These are phyloP conservation scores for Bugula neritina DNA, from an alignment of 2,888 invertebrate species.

Conservation along the genomic window DNA sequence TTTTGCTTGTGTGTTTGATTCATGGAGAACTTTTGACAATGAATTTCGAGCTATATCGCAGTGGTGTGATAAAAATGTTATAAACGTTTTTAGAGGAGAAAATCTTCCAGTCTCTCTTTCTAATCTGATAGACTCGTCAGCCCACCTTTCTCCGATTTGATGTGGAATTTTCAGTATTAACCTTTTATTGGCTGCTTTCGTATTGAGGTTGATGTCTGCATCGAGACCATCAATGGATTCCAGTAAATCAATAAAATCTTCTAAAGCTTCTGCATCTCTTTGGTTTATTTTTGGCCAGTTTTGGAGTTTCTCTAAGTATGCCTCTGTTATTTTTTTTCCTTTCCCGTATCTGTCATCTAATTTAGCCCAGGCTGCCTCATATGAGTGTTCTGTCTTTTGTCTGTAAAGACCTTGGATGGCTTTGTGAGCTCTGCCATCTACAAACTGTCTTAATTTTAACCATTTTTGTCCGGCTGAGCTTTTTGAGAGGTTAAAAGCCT, in stretches of 20 bases:
- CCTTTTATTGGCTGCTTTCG: constrained; percentile 8
- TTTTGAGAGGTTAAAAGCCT: constrained; percentile 9
- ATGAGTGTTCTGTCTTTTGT: constrained; percentile 4
- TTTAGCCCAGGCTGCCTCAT: constrained; percentile 8
- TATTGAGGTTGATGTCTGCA: constrained; percentile 8
- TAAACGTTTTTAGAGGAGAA: neutral
- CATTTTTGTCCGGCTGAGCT: constrained; percentile 15
- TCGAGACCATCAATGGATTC: constrained; percentile 1
- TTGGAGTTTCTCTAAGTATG: too few relatives aligned
- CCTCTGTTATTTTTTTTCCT: constrained; percentile 15
- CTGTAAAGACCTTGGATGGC: constrained; percentile 21
- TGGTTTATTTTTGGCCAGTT: too few relatives aligned
- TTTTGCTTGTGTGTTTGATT: neutral
- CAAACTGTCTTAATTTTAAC: constrained; percentile 21
- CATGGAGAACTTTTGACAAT: constrained; percentile 5
- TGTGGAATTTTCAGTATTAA: neutral
- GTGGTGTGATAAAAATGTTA: constrained; percentile 5
- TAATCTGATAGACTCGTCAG: too few relatives aligned
- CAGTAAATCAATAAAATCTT: constrained; percentile 7
- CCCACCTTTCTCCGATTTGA: constrained; percentile 3
- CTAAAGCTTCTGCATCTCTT: constrained; percentile 13
- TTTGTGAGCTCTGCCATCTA: constrained; percentile 3
- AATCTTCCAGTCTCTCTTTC: constrained; percentile 7
- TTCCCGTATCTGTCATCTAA: constrained; percentile 20
- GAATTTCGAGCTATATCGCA: constrained; percentile 19